Conservation (phyloP, 2,888 invertebrate genomes). For the Dicranocentrus wangi region DNA sequence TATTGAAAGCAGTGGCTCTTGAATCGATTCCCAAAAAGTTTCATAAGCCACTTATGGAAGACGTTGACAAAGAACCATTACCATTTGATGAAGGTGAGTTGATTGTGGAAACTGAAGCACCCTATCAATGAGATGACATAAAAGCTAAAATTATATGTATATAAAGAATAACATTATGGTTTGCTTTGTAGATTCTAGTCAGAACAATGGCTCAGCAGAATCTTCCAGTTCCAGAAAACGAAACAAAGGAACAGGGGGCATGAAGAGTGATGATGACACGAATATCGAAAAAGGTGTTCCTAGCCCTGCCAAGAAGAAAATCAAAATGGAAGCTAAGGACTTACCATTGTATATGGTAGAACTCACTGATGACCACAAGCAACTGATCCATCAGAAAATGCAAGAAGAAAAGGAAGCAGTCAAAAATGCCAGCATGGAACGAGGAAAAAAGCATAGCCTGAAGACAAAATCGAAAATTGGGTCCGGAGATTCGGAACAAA, state of each 20-base stretch:
- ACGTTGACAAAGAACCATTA: slow-evolving; percentile 52
- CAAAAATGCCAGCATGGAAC: neutral
- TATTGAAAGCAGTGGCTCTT: slow-evolving; percentile 56
- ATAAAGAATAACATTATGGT: too few species aligned
- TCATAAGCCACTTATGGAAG: slow-evolving; percentile 1
- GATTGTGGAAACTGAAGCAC: too few species aligned
- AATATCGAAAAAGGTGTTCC: neutral
- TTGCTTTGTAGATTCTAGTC: too few species aligned
- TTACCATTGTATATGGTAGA: slow-evolving; percentile 24
- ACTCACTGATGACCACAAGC: slow-evolving; percentile 26
- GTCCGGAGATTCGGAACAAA: neutral
- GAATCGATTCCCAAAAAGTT: slow-evolving; percentile 56
- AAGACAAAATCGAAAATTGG: neutral
- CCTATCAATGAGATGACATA: too few species aligned
- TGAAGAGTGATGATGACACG: neutral
- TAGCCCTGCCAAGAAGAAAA: slow-evolving; percentile 18
- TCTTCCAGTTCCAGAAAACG: slow-evolving; percentile 8
- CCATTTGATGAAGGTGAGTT: slow-evolving; percentile 38
- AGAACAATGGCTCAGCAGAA: too few species aligned
- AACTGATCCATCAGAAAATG: neutral
- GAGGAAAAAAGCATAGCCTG: neutral
- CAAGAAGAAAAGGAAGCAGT: slow-evolving; percentile 35
- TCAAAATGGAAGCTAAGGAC: slow-evolving; percentile 24
- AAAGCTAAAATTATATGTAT: too few species aligned
- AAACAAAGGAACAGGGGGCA: slow-evolving; percentile 1